Evolutionary conservation across 2,888 invertebrate genomes (phyloP).

Genomic region (Cephus nigrinus): DNA sequence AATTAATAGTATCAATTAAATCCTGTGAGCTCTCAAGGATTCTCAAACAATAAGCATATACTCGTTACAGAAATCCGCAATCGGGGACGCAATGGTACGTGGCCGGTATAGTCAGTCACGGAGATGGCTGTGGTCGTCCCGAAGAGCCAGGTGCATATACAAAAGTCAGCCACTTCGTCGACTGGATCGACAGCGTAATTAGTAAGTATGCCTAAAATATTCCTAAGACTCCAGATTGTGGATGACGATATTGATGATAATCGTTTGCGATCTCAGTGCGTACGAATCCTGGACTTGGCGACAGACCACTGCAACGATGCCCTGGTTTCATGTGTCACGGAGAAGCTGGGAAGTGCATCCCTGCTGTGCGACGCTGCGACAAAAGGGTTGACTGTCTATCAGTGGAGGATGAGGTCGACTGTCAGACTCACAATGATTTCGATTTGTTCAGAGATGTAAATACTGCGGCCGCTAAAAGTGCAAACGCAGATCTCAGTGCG

Average conservation of each 20-base stretch:
- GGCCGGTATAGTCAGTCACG: slow-evolving; percentile 88
- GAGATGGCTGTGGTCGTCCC: slow-evolving; percentile 85
- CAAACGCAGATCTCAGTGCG: background rate
- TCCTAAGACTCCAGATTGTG: background rate
- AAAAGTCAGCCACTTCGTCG: slow-evolving; percentile 77
- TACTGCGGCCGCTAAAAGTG: background rate
- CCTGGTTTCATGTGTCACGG: slow-evolving; percentile 79
- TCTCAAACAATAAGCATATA: background rate
- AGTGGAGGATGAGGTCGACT: slow-evolving; percentile 84
- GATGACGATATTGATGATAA: background rate
- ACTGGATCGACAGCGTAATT: slow-evolving; percentile 77
- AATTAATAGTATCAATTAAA: background rate
- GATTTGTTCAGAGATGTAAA: background rate
- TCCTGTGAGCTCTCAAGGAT: background rate
- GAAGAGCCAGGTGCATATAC: slow-evolving; percentile 87
- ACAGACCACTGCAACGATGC: slow-evolving; percentile 72
- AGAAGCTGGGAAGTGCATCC: slow-evolving; percentile 76
- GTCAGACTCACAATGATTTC: slow-evolving; percentile 55
- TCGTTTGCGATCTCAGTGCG: background rate
- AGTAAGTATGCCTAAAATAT: slow-evolving; percentile 65
- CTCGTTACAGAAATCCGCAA: slow-evolving; percentile 69
- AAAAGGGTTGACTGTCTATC: slow-evolving; percentile 80
- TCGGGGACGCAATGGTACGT: slow-evolving; percentile 80
- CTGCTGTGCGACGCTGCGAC: slow-evolving; percentile 76
- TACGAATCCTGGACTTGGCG: background rate